phyloP scores from a whole-genome alignment of 2,797 vertebrate genomes.

The Emys orbicularis region DNA sequence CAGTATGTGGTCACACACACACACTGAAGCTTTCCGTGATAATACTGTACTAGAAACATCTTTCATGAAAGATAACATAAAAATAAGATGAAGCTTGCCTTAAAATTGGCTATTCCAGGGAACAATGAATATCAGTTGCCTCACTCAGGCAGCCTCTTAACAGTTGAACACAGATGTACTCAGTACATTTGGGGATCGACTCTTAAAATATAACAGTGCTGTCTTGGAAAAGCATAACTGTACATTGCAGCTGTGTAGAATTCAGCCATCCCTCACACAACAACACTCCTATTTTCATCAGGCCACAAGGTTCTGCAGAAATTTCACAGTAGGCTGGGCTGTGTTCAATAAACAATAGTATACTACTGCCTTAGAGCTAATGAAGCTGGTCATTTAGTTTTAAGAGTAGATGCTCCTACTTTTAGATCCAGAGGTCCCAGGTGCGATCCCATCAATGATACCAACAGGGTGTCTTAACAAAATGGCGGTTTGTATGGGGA shows the following conservation, averaged over 20 bases:
- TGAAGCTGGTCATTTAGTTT: no score
- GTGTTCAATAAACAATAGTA: neutral
- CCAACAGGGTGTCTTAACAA: no score
- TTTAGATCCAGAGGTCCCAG: no score
- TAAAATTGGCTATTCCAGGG: neutral
- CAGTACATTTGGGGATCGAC: neutral
- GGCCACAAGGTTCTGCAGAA: neutral
- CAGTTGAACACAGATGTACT: neutral
- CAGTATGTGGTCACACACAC: neutral
- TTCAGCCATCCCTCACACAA: neutral
- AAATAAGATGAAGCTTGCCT: neutral
- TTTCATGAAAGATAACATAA: neutral
- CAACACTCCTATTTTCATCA: neutral
- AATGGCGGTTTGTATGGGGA: no score
- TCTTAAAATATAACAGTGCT: neutral
- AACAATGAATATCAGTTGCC: neutral
- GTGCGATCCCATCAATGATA: no score
- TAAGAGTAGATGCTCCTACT: no score
- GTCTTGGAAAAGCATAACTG: no score
- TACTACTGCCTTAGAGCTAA: no score
- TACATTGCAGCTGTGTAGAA: neutral
- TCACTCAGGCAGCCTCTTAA: neutral
- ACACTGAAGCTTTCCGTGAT: neutral
- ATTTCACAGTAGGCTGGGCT: neutral
- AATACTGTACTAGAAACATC: neutral